These are phyloP conservation scores for Pangasius mekongensis DNA, from an alignment of 2,797 vertebrate genomes.

Conservation along the genomic window DNA sequence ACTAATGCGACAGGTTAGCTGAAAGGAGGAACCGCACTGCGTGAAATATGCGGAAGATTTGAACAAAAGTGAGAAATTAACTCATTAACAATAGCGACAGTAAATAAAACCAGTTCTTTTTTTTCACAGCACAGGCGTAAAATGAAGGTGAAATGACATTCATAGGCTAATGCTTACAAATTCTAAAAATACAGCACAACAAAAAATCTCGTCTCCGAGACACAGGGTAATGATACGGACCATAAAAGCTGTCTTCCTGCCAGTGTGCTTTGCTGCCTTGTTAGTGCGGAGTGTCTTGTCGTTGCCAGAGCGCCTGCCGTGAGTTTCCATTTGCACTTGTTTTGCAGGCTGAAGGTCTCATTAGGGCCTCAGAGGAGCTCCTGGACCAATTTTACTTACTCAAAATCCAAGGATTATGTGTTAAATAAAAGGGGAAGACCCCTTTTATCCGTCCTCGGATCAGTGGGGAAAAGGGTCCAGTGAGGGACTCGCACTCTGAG, in stretches of 20 bases:
- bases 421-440: not conserved
- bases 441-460: not conserved
- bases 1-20: not conserved
- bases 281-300: conserved; percentile 14
- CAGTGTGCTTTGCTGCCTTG: not conserved
- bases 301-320: conserved; percentile 17
- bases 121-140: not conserved
- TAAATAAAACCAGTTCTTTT: not conserved
- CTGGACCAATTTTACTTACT: not conserved
- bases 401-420: no score
- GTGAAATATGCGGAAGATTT: not conserved
- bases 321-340: conserved; percentile 39
- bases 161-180: not conserved
- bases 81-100: not conserved
- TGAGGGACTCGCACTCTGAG: not conserved
- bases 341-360: conserved; percentile 33
- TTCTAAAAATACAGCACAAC: not conserved
- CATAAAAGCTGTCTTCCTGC: not conserved
- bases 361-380: not conserved
- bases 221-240: not conserved
- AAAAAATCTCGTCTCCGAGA: not conserved
- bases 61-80: not conserved
- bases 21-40: not conserved
- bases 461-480: not conserved
- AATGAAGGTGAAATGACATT: not conserved